phyloP scores from a whole-genome alignment of 2,113 vertebrate genomes.

The Nycticryphes semicollaris region DNA sequence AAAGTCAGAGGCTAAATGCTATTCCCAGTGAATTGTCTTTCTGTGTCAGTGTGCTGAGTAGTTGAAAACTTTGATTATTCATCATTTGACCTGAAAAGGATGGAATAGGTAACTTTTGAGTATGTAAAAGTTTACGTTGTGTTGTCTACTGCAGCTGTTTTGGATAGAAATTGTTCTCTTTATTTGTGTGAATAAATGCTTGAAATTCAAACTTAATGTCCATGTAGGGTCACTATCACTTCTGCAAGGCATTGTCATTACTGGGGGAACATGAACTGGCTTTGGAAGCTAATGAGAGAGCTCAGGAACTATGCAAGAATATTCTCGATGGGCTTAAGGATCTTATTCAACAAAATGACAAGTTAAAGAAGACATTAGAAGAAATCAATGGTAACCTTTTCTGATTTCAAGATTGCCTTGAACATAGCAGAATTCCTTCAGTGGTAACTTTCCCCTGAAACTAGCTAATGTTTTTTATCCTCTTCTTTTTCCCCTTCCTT shows the following conservation, averaged over 20 bases:
- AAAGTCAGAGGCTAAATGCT: neutral
- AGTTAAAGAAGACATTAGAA: constrained; percentile 63
- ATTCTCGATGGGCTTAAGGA: constrained; percentile 77
- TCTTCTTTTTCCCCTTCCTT: neutral
- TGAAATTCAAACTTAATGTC: neutral
- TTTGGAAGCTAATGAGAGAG: constrained; percentile 79
- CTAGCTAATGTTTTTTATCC: neutral
- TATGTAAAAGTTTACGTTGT: neutral
- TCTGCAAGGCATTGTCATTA: constrained; percentile 85
- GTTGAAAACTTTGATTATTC: neutral
- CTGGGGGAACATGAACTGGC: constrained; percentile 80
- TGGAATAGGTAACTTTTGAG: rapidly evolving
- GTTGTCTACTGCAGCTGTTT: neutral
- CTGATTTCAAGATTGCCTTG: neutral
- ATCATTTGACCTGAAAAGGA: neutral
- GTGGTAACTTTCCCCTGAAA: neutral
- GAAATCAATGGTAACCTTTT: constrained; percentile 66
- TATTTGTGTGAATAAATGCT: neutral
- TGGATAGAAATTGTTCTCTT: neutral
- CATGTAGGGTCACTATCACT: constrained; percentile 90
- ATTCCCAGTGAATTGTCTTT: neutral
- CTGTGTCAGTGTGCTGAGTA: neutral
- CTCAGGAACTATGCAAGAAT: constrained; percentile 75
- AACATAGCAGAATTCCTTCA: neutral
- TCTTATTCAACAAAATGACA: constrained; percentile 78